Conservation (phyloP, 2,797 vertebrate species). For the Pachyuromys duprasi region DNA sequence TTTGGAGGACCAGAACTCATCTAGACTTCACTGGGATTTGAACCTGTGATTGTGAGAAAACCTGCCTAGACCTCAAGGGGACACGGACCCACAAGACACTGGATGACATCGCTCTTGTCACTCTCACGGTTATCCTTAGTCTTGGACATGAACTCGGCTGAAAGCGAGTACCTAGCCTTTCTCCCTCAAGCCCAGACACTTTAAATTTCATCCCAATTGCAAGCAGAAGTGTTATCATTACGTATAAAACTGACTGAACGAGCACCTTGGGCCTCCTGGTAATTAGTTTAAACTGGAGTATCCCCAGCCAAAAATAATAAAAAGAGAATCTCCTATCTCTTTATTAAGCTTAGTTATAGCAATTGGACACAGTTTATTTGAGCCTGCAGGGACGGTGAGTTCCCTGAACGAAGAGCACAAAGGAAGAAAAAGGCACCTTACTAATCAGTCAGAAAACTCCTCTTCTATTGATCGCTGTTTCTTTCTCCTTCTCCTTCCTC, state of each 20-base stretch:
- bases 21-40: fast-evolving
- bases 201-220: slow-evolving; percentile 2
- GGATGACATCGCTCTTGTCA: fast-evolving
- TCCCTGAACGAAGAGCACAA: slow-evolving; percentile 32
- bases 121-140: too few relatives aligned
- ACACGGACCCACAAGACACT: neutral
- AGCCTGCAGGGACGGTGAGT: neutral
- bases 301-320: slow-evolving; percentile 64
- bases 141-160: neutral
- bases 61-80: neutral
- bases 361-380: slow-evolving; percentile 33
- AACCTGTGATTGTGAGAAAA: neutral
- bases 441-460: neutral
- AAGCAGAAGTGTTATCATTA: neutral
- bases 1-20: neutral
- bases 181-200: neutral
- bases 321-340: slow-evolving; percentile 62
- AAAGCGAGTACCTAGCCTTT: neutral
- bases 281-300: slow-evolving; percentile 64
- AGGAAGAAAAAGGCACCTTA: neutral
- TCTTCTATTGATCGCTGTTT: neutral
- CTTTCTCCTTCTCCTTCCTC: neutral
- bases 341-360: slow-evolving; percentile 59
- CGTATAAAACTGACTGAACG: neutral
- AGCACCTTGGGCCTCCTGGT: slow-evolving; percentile 54